Evolutionary conservation across 2,888 invertebrate species (phyloP).

Genomic region (Lasioglossum figueresi): DNA sequence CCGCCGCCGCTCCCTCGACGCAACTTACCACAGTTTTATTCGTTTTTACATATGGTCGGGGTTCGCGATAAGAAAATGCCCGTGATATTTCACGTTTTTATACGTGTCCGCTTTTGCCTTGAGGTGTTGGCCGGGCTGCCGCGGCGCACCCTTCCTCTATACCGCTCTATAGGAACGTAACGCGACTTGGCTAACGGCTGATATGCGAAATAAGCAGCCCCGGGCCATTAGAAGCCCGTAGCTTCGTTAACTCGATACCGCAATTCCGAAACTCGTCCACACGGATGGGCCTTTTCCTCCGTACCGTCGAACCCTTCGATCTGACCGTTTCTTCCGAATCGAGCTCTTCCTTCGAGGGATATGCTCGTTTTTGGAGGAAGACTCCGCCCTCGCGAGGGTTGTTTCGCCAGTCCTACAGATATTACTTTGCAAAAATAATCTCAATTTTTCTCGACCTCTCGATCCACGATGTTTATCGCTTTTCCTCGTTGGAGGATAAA

Average conservation of each 20-base stretch:
- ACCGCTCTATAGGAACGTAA: conserved; percentile 74
- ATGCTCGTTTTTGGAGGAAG: not conserved
- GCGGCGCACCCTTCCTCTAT: conserved; percentile 53
- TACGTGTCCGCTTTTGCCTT: conserved; percentile 78
- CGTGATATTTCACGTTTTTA: conserved; percentile 82
- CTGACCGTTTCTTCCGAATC: conserved; percentile 31
- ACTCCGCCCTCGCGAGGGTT: not conserved
- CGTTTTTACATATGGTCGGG: conserved; percentile 79
- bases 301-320: conserved; percentile 43
- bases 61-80: conserved; percentile 80
- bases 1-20: conserved; percentile 75
- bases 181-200: conserved; percentile 72
- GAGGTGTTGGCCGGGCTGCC: conserved; percentile 79
- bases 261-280: conserved; percentile 62
- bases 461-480: not conserved
- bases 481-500: not conserved
- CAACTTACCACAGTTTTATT: conserved; percentile 81
- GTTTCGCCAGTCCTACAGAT: not conserved
- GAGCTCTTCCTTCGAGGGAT: conserved; percentile 24
- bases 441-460: not conserved
- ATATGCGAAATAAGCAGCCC: conserved; percentile 81
- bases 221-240: conserved; percentile 68
- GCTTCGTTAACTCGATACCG: conserved; percentile 70
- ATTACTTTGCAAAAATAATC: not conserved
- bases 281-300: conserved; percentile 59